Conservation (phyloP, 2,113 vertebrate species). For the Leptobrachium leishanense region DNA sequence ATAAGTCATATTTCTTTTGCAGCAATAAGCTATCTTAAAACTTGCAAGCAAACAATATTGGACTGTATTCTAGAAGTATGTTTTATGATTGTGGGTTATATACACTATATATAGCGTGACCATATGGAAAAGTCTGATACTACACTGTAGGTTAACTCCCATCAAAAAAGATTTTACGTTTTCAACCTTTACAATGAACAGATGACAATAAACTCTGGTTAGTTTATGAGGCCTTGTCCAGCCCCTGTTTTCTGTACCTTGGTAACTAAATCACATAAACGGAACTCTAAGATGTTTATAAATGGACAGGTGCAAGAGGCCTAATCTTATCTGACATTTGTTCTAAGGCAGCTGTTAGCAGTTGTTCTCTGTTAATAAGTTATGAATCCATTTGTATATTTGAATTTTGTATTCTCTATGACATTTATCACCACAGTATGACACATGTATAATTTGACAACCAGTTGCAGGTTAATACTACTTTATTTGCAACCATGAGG, state of each 20-base stretch:
- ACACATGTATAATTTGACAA: slow-evolving; percentile 55
- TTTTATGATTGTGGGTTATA: no score
- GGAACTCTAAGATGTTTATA: slow-evolving; percentile 65
- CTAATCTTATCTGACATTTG: slow-evolving; percentile 71
- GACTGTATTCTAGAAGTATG: no score
- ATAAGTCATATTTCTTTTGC: no score
- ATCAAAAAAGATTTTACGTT: not conserved
- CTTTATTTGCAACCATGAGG: no score
- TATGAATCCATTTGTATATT: slow-evolving; percentile 64
- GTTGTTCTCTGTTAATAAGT: slow-evolving; percentile 70
- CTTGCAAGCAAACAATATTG: no score
- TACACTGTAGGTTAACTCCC: not conserved
- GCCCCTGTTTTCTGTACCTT: slow-evolving; percentile 25
- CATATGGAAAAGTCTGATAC: not conserved
- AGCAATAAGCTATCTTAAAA: no score
- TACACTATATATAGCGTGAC: not conserved
- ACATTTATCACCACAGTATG: slow-evolving; percentile 53
- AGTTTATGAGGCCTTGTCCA: slow-evolving; percentile 17
- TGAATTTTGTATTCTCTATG: slow-evolving; percentile 55
- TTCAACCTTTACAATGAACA: not conserved
- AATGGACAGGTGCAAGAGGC: slow-evolving; percentile 72
- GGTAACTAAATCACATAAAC: slow-evolving; percentile 55
- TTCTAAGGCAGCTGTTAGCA: slow-evolving; percentile 66
- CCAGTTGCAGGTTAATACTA: not conserved
- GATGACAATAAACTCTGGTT: not conserved